Evolutionary conservation across 2,888 invertebrate species (phyloP), one percentile per base, ranked within the genome.

Genomic region (Drosophila emarginata): DNA sequence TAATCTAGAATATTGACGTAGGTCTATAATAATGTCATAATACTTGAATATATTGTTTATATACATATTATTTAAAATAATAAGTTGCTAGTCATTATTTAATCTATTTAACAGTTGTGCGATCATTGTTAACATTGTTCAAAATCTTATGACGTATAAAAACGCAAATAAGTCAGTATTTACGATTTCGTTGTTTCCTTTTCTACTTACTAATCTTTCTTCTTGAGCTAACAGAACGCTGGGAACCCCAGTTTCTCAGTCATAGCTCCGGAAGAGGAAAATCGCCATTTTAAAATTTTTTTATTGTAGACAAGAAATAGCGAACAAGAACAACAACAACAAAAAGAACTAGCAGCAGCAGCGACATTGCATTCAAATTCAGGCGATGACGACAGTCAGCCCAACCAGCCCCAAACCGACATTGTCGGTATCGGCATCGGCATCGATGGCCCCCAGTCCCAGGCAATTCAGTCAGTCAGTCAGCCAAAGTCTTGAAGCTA

Each of bases 301-400:
- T 58, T 53, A 32, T 59, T 26, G 58, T 50, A 61, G 58, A 14
- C 53, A 69, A 39, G 12, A 60, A 51, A 23, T n/a, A n/a, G 26
- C 51, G n/a, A 36, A 28, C 59, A 72, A 53, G 39, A 65, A 54
- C 56, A 64, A 37, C 21, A 39, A 50, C 62, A 60, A 23, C 36
- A 15, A 32, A 57, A 65, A 18, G 61, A 50, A 26, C 26, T 15
- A 61, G n/a, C 15, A 51, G 51, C 54, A 32, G n/a, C 39, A 23
- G 39, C 74, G 51, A 67, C 64, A 74, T 72, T 75, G 77, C 81
- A 84, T 84, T 77, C 67, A 76, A 87, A 81, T 76, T 85, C 74
- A 61, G 64, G 60, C 83, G 85, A 81, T 87, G 83, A 87, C 80
- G 80, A 83, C 87, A 81, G 76, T 23, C 23, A 2, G 4, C 2